These are phyloP conservation scores for Xenopus borealis DNA, from an alignment of 2,113 vertebrate species.

Conservation along the genomic window DNA sequence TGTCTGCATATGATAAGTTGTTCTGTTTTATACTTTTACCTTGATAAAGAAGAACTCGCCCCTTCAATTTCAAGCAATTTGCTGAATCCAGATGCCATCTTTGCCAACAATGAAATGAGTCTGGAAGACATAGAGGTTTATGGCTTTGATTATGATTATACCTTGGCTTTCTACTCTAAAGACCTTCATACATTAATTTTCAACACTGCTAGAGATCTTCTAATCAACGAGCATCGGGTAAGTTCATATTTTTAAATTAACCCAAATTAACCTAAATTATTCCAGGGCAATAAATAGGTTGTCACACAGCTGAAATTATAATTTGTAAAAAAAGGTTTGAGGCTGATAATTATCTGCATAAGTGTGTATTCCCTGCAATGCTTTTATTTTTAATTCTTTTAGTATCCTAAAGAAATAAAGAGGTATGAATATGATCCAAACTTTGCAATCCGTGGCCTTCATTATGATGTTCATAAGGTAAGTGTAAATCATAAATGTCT, in stretches of 20 bases:
- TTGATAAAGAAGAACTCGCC: constrained; percentile 66
- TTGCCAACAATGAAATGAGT: constrained; percentile 97
- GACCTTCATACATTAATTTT: constrained; percentile 93
- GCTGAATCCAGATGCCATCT: constrained; percentile 88
- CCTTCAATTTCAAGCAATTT: constrained; percentile 77
- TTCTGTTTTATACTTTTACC: constrained; percentile 20
- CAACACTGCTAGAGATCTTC: constrained; percentile 89
- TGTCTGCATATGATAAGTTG: no score
- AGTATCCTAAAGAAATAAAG: constrained; percentile 88
- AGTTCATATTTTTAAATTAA: constrained; percentile 43
- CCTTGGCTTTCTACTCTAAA: constrained; percentile 91
- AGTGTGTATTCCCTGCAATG: neutral
- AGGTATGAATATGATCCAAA: constrained; percentile 88
- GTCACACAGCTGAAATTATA: no score
- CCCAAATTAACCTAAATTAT: no score
- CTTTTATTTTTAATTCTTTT: constrained; percentile 25
- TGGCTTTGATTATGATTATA: constrained; percentile 98
- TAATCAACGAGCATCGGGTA: constrained; percentile 90
- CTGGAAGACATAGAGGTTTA: constrained; percentile 92
- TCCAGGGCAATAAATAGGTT: no score
- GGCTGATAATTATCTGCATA: no score
- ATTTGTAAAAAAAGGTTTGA: no score
- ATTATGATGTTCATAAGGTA: constrained; percentile 97
- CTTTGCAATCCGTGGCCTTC: constrained; percentile 92
- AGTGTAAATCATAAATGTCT: constrained; percentile 31